Percentiles rank a stretch among this genome's conserved stretches.
phyloP scores from a whole-genome alignment of 35 echinoderm and acorn worm genomes.

The Nesometra sesokonis region DNA sequence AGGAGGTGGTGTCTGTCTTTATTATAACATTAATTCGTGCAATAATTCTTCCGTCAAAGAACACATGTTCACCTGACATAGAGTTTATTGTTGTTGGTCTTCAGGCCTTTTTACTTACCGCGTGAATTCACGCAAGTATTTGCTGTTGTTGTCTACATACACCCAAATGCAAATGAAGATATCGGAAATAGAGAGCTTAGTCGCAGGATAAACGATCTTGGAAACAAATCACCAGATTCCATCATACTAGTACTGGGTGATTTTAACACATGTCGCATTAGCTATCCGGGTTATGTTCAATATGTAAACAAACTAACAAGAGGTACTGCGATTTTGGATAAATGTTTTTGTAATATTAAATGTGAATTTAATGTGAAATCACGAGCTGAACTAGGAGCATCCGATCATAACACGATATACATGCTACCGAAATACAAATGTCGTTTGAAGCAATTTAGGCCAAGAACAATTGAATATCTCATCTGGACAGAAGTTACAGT shows the following conservation, averaged over 20 bases:
- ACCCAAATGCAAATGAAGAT: background rate
- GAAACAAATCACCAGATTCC: too few relatives aligned
- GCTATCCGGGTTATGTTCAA: background rate
- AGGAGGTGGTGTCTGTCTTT: too few relatives aligned
- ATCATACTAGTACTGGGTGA: background rate
- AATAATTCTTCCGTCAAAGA: conserved; percentile 9
- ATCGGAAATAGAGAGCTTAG: background rate
- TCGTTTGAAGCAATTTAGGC: background rate
- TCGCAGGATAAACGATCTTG: too few relatives aligned
- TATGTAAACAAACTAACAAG: background rate
- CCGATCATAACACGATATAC: background rate
- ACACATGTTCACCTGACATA: conserved; percentile 22
- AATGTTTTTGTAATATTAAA: background rate
- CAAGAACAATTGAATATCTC: too few relatives aligned
- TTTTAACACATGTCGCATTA: background rate
- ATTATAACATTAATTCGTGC: background rate
- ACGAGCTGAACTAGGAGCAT: background rate
- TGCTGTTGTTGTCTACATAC: background rate
- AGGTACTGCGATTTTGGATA: background rate
- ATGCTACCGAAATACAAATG: background rate
- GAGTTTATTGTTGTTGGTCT: background rate
- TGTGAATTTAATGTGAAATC: background rate
- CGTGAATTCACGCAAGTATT: background rate
- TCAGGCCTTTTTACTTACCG: background rate
- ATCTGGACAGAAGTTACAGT: too few relatives aligned